These are phyloP conservation scores for Drosophila ananassae DNA, from an alignment of 1,140 invertebrate genomes.

Conservation along the genomic window DNA sequence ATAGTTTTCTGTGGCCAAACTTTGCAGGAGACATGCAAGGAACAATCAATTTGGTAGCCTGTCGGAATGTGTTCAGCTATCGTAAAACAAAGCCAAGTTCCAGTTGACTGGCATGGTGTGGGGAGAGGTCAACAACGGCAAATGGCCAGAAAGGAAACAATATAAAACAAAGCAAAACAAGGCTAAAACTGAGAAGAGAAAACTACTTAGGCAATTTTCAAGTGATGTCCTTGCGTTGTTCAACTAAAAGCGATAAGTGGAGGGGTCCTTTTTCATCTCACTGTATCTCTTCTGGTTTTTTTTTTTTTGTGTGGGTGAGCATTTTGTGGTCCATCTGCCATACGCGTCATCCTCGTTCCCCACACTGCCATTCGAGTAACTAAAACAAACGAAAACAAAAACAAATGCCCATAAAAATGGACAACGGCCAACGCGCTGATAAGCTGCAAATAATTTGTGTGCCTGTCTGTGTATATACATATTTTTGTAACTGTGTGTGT, in stretches of 20 bases:
- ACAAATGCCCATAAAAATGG: constrained; percentile 77
- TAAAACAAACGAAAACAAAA: constrained; percentile 77
- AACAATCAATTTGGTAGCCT: constrained; percentile 46
- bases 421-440: constrained; percentile 76
- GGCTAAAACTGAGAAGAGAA: constrained; percentile 33
- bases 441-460: constrained; percentile 81
- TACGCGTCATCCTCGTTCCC: constrained; percentile 45
- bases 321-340: constrained; percentile 58
- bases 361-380: constrained; percentile 48
- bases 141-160: constrained; percentile 29
- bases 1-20: constrained; percentile 63
- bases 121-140: constrained; percentile 6
- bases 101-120: constrained; percentile 6
- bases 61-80: constrained; percentile 41
- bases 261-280: constrained; percentile 17
- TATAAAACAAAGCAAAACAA: constrained; percentile 35
- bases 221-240: constrained; percentile 68
- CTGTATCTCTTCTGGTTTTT: not conserved
- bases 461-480: constrained; percentile 24
- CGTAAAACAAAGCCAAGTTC: constrained; percentile 33
- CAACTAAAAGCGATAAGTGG: constrained; percentile 57
- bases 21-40: constrained; percentile 38
- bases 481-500: not conserved
- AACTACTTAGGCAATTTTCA: constrained; percentile 82
- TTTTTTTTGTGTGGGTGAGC: constrained; percentile 23